Evolutionary conservation across 2,888 invertebrate genomes (phyloP).

Genomic region (Tricholauxania praeusta): DNA sequence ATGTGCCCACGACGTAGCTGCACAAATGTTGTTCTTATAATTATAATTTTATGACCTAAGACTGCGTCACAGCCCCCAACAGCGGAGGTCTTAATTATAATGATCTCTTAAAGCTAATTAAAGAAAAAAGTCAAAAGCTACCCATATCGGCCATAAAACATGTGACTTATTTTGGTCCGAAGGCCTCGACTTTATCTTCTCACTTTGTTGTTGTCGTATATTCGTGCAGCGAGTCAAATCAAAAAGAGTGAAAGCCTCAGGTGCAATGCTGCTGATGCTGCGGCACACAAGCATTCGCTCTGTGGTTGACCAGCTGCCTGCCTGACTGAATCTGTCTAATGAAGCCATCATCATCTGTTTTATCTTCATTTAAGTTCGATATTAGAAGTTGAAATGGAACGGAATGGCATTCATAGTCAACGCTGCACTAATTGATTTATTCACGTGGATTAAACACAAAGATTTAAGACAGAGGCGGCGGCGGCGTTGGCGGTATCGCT

Average conservation of each 20-base stretch:
- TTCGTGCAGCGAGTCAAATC: no score
- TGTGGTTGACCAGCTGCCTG: conserved; percentile 39
- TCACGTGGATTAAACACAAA: background rate
- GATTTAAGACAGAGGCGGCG: background rate
- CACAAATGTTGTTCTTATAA: conserved; percentile 4
- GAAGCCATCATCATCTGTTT: conserved; percentile 29
- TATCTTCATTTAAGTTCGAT: conserved; percentile 5
- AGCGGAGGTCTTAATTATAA: conserved; percentile 31
- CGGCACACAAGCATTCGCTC: background rate
- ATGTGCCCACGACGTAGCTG: background rate
- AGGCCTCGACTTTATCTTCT: background rate
- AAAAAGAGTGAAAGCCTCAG: conserved; percentile 23
- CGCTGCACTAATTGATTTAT: conserved; percentile 27
- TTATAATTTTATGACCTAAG: background rate
- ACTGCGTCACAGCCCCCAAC: background rate
- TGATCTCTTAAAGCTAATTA: conserved; percentile 1
- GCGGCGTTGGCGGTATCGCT: background rate
- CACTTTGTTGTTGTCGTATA: background rate
- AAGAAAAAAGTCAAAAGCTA: conserved; percentile 3
- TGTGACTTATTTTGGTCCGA: conserved; percentile 1
- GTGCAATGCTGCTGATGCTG: conserved; percentile 14
- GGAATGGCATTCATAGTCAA: no score
- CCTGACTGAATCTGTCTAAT: conserved; percentile 37
- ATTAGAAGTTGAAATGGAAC: no score
- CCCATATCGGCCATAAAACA: conserved; percentile 15